A percentile compares a stretch with the other conserved stretches of the same genome.
Conservation (phyloP, 2,113 vertebrate genomes). For the Nicator chloris region DNA sequence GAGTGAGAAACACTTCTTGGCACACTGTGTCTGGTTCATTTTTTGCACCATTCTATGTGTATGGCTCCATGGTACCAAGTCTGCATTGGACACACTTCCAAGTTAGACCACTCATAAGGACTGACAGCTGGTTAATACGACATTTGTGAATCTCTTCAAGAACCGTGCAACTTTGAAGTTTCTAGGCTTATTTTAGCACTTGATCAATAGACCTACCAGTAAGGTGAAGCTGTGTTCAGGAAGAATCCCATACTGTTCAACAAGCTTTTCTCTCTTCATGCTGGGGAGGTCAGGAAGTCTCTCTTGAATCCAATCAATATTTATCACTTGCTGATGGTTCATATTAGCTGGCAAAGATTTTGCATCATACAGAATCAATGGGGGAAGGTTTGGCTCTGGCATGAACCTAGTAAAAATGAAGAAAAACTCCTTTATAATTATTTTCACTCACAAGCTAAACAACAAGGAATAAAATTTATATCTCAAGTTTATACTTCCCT, state of each 20-base stretch:
- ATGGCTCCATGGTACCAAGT: neutral
- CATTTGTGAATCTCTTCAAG: neutral
- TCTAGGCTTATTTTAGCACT: neutral
- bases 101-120: neutral
- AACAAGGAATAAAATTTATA: neutral
- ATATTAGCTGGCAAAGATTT: conserved; percentile 70
- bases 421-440: neutral
- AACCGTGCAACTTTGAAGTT: neutral
- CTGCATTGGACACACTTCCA: neutral
- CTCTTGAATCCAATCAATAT: conserved; percentile 81
- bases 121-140: neutral
- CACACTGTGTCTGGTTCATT: neutral
- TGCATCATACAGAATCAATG: conserved; percentile 84
- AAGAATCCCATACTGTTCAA: conserved; percentile 83
- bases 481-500: neutral
- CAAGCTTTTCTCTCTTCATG: conserved; percentile 80
- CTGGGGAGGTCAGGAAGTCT: conserved; percentile 88
- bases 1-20: neutral
- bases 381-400: conserved; percentile 98
- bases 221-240: conserved; percentile 89
- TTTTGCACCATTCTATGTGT: neutral
- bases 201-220: conserved; percentile 79
- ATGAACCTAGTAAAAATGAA: conserved; percentile 84
- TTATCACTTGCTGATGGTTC: conserved; percentile 79
- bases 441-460: neutral